These are phyloP conservation scores for Brachypalpus laphriformis DNA, from an alignment of 2,888 invertebrate genomes.

Conservation along the genomic window DNA sequence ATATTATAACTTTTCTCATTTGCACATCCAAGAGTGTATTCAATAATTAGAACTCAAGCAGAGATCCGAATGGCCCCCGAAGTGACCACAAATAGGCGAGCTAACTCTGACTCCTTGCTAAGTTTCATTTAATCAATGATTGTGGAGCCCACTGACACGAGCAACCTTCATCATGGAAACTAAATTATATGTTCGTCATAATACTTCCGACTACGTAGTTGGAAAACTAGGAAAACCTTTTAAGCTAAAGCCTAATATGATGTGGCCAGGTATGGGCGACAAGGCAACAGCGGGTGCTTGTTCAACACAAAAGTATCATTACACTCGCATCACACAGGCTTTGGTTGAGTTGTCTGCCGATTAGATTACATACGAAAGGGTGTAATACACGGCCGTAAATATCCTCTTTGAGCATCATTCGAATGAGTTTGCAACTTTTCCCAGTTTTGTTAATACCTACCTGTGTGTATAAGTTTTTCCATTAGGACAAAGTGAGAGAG, in stretches of 20 bases:
- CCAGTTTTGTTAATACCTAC: constrained; percentile 42
- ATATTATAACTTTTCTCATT: constrained; percentile 71
- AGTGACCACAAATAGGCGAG: constrained; percentile 51
- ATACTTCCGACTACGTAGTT: constrained; percentile 64
- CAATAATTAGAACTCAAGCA: constrained; percentile 65
- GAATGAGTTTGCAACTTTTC: constrained; percentile 67
- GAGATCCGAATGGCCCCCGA: constrained; percentile 10
- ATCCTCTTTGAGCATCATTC: constrained; percentile 55
- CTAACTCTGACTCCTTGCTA: constrained; percentile 7
- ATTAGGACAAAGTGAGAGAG: constrained; percentile 51
- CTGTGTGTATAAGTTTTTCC: constrained; percentile 40
- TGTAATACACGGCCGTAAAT: constrained; percentile 63
- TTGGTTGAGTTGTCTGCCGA: constrained; percentile 16
- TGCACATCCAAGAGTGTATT: constrained; percentile 54
- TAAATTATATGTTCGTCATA: constrained; percentile 62
- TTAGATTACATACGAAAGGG: constrained; percentile 65
- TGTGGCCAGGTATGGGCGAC: constrained; percentile 19
- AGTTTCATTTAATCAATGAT: constrained; percentile 64
- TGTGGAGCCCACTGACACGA: constrained; percentile 17
- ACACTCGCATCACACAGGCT: constrained; percentile 13
- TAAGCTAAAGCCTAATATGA: constrained; percentile 53
- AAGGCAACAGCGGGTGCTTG: too few species aligned
- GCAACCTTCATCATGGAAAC: constrained; percentile 56
- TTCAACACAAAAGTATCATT: constrained; percentile 55
- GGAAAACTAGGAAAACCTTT: constrained; percentile 70